Percentiles rank a stretch among this genome's conserved stretches.
phyloP scores from a whole-genome alignment of 23 tunicate species.

The Ascidia mentula region DNA sequence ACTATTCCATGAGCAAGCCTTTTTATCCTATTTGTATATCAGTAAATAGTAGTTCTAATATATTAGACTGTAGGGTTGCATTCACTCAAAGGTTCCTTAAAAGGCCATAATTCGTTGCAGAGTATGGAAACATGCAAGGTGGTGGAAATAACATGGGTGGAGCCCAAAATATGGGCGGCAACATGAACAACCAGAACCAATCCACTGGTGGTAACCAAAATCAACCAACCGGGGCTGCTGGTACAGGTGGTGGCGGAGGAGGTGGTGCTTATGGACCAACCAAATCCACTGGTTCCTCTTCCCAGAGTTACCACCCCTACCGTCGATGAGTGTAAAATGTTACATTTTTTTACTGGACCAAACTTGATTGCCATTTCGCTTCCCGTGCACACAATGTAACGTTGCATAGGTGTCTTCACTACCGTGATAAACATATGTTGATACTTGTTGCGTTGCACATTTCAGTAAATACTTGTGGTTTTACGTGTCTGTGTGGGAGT shows the following conservation, averaged over 20 bases:
- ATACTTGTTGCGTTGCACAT: too few relatives aligned
- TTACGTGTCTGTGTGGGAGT: too few relatives aligned
- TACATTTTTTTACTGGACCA: not conserved
- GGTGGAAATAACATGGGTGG: not conserved
- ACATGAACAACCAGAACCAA: slow-evolving; percentile 10
- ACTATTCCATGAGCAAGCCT: slow-evolving; percentile 7
- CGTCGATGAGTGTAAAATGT: not conserved
- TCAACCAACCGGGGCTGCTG: not conserved
- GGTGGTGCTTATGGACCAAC: not conserved
- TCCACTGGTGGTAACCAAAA: not conserved
- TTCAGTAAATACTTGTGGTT: too few relatives aligned
- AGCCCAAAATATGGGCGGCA: not conserved
- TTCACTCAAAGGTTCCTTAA: too few relatives aligned
- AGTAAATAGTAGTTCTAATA: too few relatives aligned
- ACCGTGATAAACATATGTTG: too few relatives aligned
- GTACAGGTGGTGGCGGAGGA: not conserved
- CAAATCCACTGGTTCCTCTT: not conserved
- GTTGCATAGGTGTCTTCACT: too few relatives aligned
- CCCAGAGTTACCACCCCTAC: not conserved
- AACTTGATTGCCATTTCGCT: not conserved
- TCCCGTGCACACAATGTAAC: too few relatives aligned
- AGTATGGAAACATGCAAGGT: not conserved
- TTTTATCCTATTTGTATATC: too few relatives aligned
- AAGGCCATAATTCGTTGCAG: not conserved
- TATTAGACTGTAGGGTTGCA: too few relatives aligned